A percentile compares a stretch with the other conserved stretches of the same genome.
Evolutionary conservation across 2,113 vertebrate species (phyloP).

Genomic region (Mustelus asterias): DNA sequence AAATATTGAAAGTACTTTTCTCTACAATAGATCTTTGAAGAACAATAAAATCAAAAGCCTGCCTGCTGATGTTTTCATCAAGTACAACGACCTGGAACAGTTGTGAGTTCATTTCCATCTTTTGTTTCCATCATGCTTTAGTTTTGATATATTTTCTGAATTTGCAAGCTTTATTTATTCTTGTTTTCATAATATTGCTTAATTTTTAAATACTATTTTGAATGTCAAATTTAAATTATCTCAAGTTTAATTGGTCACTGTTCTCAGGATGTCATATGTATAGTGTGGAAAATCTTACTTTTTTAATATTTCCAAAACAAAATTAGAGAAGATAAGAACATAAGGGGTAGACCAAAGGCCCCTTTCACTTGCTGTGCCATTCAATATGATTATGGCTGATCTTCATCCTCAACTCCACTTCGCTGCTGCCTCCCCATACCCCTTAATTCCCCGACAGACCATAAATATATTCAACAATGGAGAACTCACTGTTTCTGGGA

Average conservation of each 20-base stretch:
- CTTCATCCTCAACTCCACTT: too few species aligned
- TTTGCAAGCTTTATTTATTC: background rate
- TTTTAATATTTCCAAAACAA: background rate
- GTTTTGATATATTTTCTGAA: background rate
- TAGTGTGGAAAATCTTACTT: background rate
- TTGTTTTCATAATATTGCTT: background rate
- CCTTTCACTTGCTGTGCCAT: too few species aligned
- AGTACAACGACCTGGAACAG: background rate
- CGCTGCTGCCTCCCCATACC: too few species aligned
- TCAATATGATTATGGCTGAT: too few species aligned
- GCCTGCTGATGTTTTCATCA: slow-evolving; percentile 2
- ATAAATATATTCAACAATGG: too few species aligned
- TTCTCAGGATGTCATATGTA: background rate
- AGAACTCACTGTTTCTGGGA: too few species aligned
- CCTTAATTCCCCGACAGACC: too few species aligned
- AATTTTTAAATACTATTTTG: background rate
- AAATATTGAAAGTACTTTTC: slow-evolving; percentile 12
- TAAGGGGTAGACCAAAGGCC: too few species aligned
- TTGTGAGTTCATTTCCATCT: background rate
- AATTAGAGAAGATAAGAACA: background rate
- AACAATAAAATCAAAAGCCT: slow-evolving; percentile 25
- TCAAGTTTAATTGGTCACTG: background rate
- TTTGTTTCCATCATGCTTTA: background rate
- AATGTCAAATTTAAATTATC: background rate
- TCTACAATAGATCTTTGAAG: slow-evolving; percentile 27